Base-by-base conservation (phyloP, 92 coral and sea anemone genomes). In the Pocillopora meandrina region DNA sequence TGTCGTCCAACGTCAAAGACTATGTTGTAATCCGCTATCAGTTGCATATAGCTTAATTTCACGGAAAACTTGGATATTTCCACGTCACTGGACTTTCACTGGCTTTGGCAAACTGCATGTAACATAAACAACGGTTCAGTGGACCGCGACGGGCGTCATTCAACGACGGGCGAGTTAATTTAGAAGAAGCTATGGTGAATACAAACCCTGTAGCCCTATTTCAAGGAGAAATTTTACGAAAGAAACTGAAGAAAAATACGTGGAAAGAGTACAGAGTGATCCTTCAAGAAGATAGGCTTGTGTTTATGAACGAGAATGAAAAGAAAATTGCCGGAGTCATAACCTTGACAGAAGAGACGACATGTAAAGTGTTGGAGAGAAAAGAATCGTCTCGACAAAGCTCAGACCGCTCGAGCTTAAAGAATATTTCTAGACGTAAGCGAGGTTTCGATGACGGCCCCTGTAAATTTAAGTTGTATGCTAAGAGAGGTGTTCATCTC, bases 191-290 rank as follows among this genome's bases (percentile, higher is more conserved):
- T 62, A 83, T 83, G 86, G 80, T 83, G 19, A 74, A 49, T n/a
- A 56, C 86, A 74, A 33, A 74, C 11, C 60, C 17, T 2, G 7
- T 20, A 2, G 80, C 74, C n/a, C 58, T 56, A 12, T 17, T 64
- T 16, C 76, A 90, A 62, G 90, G 86, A 67, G 93, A 89, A 57
- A 76, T 78, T 9, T 75, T 94, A 33, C 80, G 85, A 75, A 94
- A 94, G 79, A 94, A 94, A 57, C 61, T 84, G 20, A 86, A 83
- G 82, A 90, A 93, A 76, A 94, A 94, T 35, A 90, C 92, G 56
- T 94, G 98, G 98, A 92, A 81, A 55, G 85, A 82, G 21, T 94
- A 90, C 82, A 90, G 92, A 90, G 98, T 86, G 20, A 76, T 79
- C 56, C 59, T 94, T 52, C 85, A 87, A 71, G 88, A 80, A 33